phyloP scores from a whole-genome alignment of 2,797 vertebrate genomes.

The Brachymystax lenok region DNA sequence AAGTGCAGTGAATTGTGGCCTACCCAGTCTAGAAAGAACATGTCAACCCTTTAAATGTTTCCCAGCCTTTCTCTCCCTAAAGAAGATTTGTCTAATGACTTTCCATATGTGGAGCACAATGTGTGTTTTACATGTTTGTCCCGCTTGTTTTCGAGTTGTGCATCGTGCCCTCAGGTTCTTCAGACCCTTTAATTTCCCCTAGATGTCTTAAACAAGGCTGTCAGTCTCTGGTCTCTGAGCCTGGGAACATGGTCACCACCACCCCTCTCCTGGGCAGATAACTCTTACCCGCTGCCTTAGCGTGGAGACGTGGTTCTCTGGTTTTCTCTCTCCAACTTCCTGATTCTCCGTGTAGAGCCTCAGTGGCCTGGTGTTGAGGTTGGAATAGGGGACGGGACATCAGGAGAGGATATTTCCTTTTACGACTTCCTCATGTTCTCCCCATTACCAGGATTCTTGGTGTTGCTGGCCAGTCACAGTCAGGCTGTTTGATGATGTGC shows the following conservation, averaged over 20 bases:
- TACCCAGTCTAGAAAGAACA: slow-evolving; percentile 40
- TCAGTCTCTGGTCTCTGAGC: slow-evolving; percentile 60
- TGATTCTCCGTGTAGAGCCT: slow-evolving; percentile 51
- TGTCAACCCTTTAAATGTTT: slow-evolving; percentile 40
- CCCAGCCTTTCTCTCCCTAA: slow-evolving; percentile 52
- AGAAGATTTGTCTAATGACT: slow-evolving; percentile 56
- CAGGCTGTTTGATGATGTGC: slow-evolving; percentile 57
- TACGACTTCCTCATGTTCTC: slow-evolving; percentile 69
- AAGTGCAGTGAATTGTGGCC: slow-evolving; percentile 42
- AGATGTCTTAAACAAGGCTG: slow-evolving; percentile 57
- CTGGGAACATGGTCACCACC: slow-evolving; percentile 49
- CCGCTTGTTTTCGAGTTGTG: slow-evolving; percentile 46
- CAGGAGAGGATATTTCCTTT: slow-evolving; percentile 72
- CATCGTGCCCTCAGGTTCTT: slow-evolving; percentile 51
- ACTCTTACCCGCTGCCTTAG: slow-evolving; percentile 53
- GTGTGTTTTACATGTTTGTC: slow-evolving; percentile 57
- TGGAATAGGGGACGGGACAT: slow-evolving; percentile 51
- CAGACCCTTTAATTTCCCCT: slow-evolving; percentile 56
- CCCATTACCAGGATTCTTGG: slow-evolving; percentile 64
- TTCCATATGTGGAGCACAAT: slow-evolving; percentile 43
- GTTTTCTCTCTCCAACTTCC: slow-evolving; percentile 56
- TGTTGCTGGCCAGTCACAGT: slow-evolving; percentile 56
- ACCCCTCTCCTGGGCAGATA: slow-evolving; percentile 50
- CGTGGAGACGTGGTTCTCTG: slow-evolving; percentile 38
- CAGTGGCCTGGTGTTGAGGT: slow-evolving; percentile 46